phyloP scores from a whole-genome alignment of 2,113 vertebrate genomes.

The Rousettus leschenaultii region DNA sequence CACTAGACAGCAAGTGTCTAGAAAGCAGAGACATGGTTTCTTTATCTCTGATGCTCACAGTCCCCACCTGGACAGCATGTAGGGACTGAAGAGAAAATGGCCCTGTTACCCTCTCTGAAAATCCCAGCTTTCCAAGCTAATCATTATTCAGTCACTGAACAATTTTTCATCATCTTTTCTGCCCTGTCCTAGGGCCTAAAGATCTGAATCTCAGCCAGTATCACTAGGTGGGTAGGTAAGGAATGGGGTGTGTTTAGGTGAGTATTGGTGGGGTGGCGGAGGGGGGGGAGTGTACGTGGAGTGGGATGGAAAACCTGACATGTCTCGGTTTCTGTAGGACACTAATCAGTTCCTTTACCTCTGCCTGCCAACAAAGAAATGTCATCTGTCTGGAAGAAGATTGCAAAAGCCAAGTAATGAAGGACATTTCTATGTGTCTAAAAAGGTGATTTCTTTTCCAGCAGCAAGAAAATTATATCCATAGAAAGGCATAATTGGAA shows the following conservation, averaged over 20 bases:
- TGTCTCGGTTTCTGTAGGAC: background rate
- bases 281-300: background rate
- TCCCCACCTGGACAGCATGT: background rate
- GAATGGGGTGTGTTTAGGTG: background rate
- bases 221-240: background rate
- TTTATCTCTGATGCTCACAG: background rate
- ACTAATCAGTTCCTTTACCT: background rate
- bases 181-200: background rate
- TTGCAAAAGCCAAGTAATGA: constrained; percentile 1
- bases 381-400: background rate
- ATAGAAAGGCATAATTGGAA: background rate
- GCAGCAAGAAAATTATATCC: background rate
- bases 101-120: background rate
- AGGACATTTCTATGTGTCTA: background rate
- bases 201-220: background rate
- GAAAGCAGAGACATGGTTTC: background rate
- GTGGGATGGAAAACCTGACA: background rate
- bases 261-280: background rate
- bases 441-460: background rate
- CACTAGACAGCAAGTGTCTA: background rate
- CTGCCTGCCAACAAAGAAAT: constrained; percentile 9
- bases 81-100: background rate
- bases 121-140: background rate
- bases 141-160: background rate
- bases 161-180: background rate